These are phyloP conservation scores for Dermolepida albohirtum DNA, from an alignment of 2,888 invertebrate species.

Conservation along the genomic window DNA sequence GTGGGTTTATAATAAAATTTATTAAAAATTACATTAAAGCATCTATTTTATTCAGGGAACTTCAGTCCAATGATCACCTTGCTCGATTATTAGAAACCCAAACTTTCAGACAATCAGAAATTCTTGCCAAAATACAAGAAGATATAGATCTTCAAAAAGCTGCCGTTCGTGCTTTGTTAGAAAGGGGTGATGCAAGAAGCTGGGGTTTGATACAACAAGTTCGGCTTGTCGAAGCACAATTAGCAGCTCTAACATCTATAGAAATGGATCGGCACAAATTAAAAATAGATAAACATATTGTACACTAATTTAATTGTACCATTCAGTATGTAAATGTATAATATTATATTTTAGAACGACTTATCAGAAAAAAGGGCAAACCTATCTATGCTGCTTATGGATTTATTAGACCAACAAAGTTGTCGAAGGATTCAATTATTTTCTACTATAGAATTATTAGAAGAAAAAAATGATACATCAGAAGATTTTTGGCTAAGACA, in stretches of 20 bases:
- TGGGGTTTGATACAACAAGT: constrained; percentile 84
- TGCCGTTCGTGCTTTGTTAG: constrained; percentile 77
- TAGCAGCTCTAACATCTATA: constrained; percentile 77
- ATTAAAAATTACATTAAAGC: neutral
- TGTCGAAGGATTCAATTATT: constrained; percentile 74
- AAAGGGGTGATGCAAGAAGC: constrained; percentile 79
- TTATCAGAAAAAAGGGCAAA: constrained; percentile 76
- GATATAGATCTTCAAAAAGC: constrained; percentile 80
- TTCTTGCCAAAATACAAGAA: constrained; percentile 73
- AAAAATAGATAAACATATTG: constrained; percentile 76
- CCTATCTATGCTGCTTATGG: constrained; percentile 75
- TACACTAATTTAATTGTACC: constrained; percentile 51
- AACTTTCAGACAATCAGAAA: constrained; percentile 71
- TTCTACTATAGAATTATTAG: constrained; percentile 78
- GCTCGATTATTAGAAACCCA: constrained; percentile 72
- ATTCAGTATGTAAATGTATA: constrained; percentile 9
- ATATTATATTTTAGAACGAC: constrained; percentile 68
- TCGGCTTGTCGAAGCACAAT: constrained; percentile 76
- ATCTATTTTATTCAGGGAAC: constrained; percentile 65
- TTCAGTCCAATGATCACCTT: constrained; percentile 72
- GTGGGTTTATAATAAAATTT: constrained; percentile 57
- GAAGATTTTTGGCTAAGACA: constrained; percentile 82
- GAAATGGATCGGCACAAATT: constrained; percentile 79
- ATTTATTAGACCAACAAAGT: constrained; percentile 76
- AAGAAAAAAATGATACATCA: constrained; percentile 68